Conservation (phyloP, 2,113 vertebrate genomes). For the Chaetops frenatus region DNA sequence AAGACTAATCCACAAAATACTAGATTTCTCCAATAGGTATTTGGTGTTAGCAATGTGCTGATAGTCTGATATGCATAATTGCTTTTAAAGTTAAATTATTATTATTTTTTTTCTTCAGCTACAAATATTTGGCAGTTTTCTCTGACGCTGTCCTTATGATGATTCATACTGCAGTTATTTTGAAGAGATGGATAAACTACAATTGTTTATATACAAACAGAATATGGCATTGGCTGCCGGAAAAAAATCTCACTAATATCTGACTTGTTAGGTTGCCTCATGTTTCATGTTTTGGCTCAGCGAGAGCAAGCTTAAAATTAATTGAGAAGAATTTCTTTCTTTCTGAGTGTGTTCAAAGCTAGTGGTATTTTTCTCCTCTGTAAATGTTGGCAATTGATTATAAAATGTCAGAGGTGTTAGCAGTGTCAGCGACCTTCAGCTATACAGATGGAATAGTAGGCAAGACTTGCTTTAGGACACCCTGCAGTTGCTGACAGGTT, state of each 20-base stretch:
- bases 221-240: conserved; percentile 24
- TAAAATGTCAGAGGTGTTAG: conserved; percentile 40
- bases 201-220: conserved; percentile 41
- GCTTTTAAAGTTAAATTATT: background rate
- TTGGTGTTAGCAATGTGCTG: background rate
- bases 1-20: background rate
- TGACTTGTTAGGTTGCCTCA: background rate
- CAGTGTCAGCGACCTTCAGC: conserved; percentile 22
- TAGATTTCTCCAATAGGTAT: background rate
- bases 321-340: conserved; percentile 7
- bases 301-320: background rate
- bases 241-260: background rate
- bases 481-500: background rate
- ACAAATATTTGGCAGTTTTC: background rate
- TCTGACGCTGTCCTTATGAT: background rate
- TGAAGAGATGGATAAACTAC: conserved; percentile 10
- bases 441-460: conserved; percentile 5
- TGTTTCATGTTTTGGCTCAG: conserved; percentile 17
- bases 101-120: background rate
- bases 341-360: background rate
- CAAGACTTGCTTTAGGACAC: conserved; percentile 6
- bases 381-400: conserved; percentile 36
- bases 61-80: background rate
- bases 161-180: conserved; percentile 29
- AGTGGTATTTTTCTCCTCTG: background rate